Evolutionary conservation across 2,888 invertebrate species (phyloP).

Genomic region (Colostygia pectinataria): DNA sequence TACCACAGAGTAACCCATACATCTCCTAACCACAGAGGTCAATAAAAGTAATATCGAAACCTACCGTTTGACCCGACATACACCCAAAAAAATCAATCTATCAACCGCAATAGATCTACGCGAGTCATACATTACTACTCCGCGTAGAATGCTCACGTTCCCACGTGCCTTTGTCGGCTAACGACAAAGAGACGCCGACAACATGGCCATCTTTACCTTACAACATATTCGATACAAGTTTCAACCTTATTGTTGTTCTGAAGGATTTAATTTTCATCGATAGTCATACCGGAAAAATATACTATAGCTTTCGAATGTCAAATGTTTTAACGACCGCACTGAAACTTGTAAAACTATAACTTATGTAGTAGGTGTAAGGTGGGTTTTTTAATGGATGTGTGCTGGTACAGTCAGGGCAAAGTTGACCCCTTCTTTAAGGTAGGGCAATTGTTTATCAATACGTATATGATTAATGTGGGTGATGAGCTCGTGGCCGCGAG

Average conservation of each 20-base stretch:
- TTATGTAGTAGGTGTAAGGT: constrained; percentile 30
- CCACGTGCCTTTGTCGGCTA: constrained; percentile 80
- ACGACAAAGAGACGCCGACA: constrained; percentile 77
- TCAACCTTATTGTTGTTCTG: constrained; percentile 37
- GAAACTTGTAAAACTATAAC: constrained; percentile 27
- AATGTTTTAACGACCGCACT: constrained; percentile 36
- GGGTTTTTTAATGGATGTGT: constrained; percentile 22
- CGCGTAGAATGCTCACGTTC: constrained; percentile 71
- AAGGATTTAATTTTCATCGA: constrained; percentile 38
- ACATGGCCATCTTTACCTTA: constrained; percentile 60
- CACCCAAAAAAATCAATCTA: constrained; percentile 47
- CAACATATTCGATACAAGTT: constrained; percentile 35
- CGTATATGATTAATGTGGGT: constrained; percentile 73
- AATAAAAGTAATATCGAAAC: constrained; percentile 3
- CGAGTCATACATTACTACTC: constrained; percentile 69
- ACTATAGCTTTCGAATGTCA: constrained; percentile 27
- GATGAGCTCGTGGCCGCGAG: constrained; percentile 67
- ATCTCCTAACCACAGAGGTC: background rate
- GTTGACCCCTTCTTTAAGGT: constrained; percentile 80
- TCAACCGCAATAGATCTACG: constrained; percentile 59
- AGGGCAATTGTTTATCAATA: constrained; percentile 82
- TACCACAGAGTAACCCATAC: too few relatives aligned
- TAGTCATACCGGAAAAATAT: constrained; percentile 52
- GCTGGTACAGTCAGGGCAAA: constrained; percentile 40
- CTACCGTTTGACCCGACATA: constrained; percentile 34